Evolutionary conservation across 2,113 vertebrate species (phyloP).

Genomic region (Nibea coibor): DNA sequence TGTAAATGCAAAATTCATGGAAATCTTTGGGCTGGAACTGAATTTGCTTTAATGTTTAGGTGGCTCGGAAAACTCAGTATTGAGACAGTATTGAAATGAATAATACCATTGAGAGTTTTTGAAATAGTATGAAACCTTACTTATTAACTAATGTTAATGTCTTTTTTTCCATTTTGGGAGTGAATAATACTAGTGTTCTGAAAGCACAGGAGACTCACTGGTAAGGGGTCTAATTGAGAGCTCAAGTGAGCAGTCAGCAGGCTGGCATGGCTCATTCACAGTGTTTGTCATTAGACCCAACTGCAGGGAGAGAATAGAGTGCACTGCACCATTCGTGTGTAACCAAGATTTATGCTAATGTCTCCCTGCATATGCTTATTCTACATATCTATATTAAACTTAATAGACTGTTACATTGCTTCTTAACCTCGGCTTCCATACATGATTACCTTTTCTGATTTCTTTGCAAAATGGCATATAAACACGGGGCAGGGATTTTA

Average conservation of each 20-base stretch:
- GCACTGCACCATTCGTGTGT: slow-evolving; percentile 87
- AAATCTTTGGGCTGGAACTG: slow-evolving; percentile 21
- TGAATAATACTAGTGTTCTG: slow-evolving; percentile 27
- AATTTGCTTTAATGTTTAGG: slow-evolving; percentile 8
- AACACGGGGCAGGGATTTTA: slow-evolving; percentile 94
- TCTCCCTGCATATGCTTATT: slow-evolving; percentile 98
- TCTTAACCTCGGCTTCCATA: slow-evolving; percentile 99
- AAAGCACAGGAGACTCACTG: slow-evolving; percentile 50
- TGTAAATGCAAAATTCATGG: slow-evolving; percentile 31
- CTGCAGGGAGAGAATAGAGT: slow-evolving; percentile 77
- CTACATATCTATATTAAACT: slow-evolving; percentile 99
- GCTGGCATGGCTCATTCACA: slow-evolving; percentile 80
- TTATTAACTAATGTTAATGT: slow-evolving; percentile 4
- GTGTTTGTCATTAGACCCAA: slow-evolving; percentile 84
- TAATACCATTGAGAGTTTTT: background rate
- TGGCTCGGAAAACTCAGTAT: background rate
- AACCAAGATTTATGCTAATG: slow-evolving; percentile 99
- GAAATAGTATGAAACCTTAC: background rate
- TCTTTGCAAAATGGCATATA: slow-evolving; percentile 96
- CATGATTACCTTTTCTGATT: slow-evolving; percentile 99
- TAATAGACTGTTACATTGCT: slow-evolving; percentile 99
- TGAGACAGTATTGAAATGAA: slow-evolving; percentile 11
- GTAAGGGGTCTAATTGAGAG: slow-evolving; percentile 82
- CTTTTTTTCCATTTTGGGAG: slow-evolving; percentile 22
- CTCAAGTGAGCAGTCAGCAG: slow-evolving; percentile 79